Evolutionary conservation across 2,888 invertebrate genomes (phyloP).

Genomic region (Acleris cristana): DNA sequence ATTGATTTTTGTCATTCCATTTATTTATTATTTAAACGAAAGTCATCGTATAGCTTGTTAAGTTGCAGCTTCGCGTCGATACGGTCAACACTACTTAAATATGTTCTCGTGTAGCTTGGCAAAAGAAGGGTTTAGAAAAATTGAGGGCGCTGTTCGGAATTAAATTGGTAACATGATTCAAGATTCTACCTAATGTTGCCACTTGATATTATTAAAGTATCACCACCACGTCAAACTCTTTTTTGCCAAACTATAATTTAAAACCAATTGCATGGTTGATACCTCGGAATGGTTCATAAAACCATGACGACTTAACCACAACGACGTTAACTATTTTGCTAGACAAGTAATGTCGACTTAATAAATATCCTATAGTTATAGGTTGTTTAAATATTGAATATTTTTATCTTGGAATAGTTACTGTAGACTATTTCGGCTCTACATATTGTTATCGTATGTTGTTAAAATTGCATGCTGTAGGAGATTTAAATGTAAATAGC

Average conservation of each 20-base stretch:
- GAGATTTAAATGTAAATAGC: conserved; percentile 72
- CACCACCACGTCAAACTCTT: no score
- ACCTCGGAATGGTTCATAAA: no score
- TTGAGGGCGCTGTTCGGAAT: no score
- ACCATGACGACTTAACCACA: conserved; percentile 11
- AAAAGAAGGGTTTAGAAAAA: no score
- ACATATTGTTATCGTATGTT: conserved; percentile 65
- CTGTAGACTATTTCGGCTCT: conserved; percentile 57
- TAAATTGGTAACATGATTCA: no score
- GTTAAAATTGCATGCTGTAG: conserved; percentile 72
- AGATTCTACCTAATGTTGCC: no score
- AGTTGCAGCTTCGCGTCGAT: conserved; percentile 12
- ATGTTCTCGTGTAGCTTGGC: neutral
- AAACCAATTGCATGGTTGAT: no score
- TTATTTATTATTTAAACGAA: conserved; percentile 16
- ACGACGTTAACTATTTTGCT: conserved; percentile 23
- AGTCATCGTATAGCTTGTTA: conserved; percentile 8
- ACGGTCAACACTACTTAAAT: conserved; percentile 3
- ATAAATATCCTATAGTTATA: conserved; percentile 44
- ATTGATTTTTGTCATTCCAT: conserved; percentile 29
- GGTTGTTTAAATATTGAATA: conserved; percentile 38
- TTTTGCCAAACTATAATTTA: no score
- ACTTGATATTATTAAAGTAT: no score
- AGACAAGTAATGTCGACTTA: conserved; percentile 29
- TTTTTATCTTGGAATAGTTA: conserved; percentile 38